Conservation (phyloP, 2,113 vertebrate species). For the Stomatorhinus ivindoensis region DNA sequence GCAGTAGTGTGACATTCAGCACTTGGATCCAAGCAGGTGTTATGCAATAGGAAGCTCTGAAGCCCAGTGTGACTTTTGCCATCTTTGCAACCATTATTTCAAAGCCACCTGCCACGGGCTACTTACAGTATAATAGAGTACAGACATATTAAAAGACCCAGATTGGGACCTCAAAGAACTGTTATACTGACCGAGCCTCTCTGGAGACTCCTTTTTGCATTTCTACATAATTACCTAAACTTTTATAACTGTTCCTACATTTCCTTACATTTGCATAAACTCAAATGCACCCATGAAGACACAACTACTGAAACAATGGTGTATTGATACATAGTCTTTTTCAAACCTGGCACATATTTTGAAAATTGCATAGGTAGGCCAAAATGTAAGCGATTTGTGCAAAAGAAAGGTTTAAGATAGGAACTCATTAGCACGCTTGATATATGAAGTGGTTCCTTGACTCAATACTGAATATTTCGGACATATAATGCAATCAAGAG, state of each 20-base stretch:
- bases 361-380: neutral
- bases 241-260: neutral
- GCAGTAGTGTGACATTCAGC: neutral
- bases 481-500: neutral
- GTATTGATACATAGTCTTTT: neutral
- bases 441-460: slow-evolving; percentile 3
- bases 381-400: neutral
- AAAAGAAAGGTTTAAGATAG: neutral
- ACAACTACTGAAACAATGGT: neutral
- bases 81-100: neutral
- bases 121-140: neutral
- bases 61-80: neutral
- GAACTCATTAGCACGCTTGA: neutral
- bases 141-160: neutral
- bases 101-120: neutral
- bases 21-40: neutral
- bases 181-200: neutral
- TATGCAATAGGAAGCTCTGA: neutral
- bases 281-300: neutral
- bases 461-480: neutral
- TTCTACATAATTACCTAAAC: neutral
- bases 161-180: neutral
- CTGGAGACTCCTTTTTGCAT: neutral
- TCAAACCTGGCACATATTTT: neutral
- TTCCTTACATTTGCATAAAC: neutral